phyloP scores from a whole-genome alignment of 1,140 invertebrate genomes.

The Hylyphantes graminicola region DNA sequence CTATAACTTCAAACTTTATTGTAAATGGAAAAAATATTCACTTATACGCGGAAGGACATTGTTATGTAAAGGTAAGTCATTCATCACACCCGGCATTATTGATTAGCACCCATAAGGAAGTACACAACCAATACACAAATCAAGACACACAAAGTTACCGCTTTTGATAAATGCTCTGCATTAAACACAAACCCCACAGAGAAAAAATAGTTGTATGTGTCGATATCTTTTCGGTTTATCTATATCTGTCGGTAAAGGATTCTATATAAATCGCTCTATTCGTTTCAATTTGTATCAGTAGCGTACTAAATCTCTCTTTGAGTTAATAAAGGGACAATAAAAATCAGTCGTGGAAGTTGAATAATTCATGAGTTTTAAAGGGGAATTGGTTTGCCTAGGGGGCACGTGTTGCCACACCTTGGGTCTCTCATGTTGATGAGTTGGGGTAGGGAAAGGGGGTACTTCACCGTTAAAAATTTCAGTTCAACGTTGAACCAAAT shows the following conservation, averaged over 20 bases:
- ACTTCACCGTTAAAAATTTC: too few species aligned
- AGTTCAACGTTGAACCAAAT: too few species aligned
- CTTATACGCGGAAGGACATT: too few species aligned
- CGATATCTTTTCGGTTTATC: background rate
- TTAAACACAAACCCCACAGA: too few species aligned
- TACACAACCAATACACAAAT: too few species aligned
- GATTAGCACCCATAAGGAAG: background rate
- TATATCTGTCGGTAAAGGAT: conserved; percentile 3
- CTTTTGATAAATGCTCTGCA: too few species aligned
- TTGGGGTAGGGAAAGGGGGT: background rate
- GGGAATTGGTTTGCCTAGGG: background rate
- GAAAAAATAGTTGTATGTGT: too few species aligned
- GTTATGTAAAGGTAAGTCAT: background rate
- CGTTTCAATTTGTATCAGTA: conserved; percentile 30
- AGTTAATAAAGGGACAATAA: conserved; percentile 1
- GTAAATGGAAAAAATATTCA: too few species aligned
- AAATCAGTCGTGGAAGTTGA: background rate
- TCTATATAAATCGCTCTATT: conserved; percentile 5
- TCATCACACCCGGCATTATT: background rate
- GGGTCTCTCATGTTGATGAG: conserved; percentile 6
- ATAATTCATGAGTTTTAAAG: conserved; percentile 28
- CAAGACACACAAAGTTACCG: too few species aligned
- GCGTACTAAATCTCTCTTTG: conserved; percentile 31
- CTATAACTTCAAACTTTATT: too few species aligned
- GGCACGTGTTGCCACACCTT: conserved; percentile 44